A percentile compares a stretch with the other conserved stretches of the same genome.
phyloP scores from a whole-genome alignment of 2,113 vertebrate species.

The Callorhinus ursinus region DNA sequence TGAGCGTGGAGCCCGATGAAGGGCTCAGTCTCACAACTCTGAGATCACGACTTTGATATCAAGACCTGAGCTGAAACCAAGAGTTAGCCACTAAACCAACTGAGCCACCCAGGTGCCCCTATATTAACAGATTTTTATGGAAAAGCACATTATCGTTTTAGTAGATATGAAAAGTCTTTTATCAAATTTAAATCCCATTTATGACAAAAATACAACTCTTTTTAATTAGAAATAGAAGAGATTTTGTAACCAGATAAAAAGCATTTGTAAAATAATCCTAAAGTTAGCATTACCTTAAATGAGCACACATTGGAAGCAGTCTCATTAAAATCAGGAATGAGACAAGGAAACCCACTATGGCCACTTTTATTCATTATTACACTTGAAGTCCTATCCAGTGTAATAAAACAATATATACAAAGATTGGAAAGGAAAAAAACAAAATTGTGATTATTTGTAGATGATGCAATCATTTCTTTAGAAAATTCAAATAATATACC shows the following conservation, averaged over 20 bases:
- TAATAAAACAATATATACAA: not conserved
- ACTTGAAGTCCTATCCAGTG: not conserved
- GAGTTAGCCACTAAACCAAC: not conserved
- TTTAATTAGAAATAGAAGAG: not conserved
- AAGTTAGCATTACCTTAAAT: conserved; percentile 21
- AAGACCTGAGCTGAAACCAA: not conserved
- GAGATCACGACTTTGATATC: not conserved
- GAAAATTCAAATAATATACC: not conserved
- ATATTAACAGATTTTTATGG: not conserved
- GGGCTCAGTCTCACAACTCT: not conserved
- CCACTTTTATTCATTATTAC: not conserved
- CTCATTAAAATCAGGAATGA: conserved; percentile 34
- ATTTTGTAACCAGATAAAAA: not conserved
- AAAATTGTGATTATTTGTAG: conserved; percentile 37
- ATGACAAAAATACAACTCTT: not conserved
- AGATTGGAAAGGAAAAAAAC: not conserved
- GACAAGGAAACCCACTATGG: not conserved
- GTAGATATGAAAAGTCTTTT: not conserved
- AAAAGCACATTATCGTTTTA: not conserved
- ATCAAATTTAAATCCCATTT: not conserved
- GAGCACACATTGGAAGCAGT: not conserved
- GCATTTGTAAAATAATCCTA: not conserved
- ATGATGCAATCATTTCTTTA: not conserved
- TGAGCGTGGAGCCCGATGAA: not conserved
- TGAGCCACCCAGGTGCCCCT: not conserved